Evolutionary conservation across 2,113 vertebrate genomes (phyloP), one percentile per base, ranked within the genome.

Genomic region (Ranitomeya imitator): DNA sequence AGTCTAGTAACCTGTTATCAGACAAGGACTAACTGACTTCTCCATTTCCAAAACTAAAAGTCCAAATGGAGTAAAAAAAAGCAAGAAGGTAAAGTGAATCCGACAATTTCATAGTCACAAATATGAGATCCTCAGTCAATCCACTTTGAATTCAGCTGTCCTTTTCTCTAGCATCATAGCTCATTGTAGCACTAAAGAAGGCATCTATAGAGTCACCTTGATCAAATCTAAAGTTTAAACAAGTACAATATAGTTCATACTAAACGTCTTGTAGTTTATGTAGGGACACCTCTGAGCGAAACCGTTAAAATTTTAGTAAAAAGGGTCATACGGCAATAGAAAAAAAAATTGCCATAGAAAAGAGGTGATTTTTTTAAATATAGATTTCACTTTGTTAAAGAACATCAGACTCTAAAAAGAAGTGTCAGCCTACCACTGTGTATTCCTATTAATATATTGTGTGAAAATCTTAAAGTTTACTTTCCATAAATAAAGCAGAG

Each of bases 1-100:
- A 86, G 73, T 52, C n/a, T 79, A 67, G 85, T 86, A 79, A 79
- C 85, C 76, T 79, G 85, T 78, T 79, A 45, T 3, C 76, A 79
- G 85, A 78, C 85, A 51, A 86, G 85, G 73, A 86, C 85, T 45
- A n/a, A 60, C 85, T 78, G 85, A 65, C 59, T 18, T 15, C 0
- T 13, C 0, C 11, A 2, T 54, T 82, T 63, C 51, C 7, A 59
- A 12, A 60, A 23, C 55, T 79, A 16, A 26, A 60, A 31, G 9
- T 4, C 4, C 3, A 37, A 37, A 8, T 73, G 45, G 21, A 57
- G 77, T 63, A 83, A 83, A 51, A 31, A 71, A 73, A 85, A 26
- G 12, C n/a, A 16, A n/a, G 82, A 55, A 13, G 23, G 14, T 19
- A 55, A 73, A 26, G 51, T 57, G 14, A 52, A 6, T 18, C 5